A percentile compares a stretch with the other conserved stretches of the same genome.
These are phyloP conservation scores for Emmelina monodactyla DNA, from an alignment of 2,888 invertebrate genomes.

Conservation along the genomic window DNA sequence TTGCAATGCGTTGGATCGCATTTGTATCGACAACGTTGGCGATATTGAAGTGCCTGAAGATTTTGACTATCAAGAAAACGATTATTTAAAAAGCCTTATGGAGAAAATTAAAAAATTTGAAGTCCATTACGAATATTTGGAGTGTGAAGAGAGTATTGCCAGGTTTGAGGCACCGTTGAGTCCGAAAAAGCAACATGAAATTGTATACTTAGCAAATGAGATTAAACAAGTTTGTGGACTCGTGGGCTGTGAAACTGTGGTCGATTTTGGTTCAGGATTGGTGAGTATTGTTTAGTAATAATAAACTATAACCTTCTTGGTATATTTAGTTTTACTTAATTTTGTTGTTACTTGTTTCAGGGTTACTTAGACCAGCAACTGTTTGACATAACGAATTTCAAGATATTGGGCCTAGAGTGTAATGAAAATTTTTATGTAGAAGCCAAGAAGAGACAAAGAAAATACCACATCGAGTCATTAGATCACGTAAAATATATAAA, in stretches of 20 bases:
- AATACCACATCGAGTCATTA: conserved; percentile 58
- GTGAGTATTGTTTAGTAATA: conserved; percentile 43
- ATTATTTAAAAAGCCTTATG: conserved; percentile 28
- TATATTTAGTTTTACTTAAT: not conserved
- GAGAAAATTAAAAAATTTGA: conserved; percentile 24
- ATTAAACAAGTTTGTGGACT: conserved; percentile 56
- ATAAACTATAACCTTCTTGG: not conserved
- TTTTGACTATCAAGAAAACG: conserved; percentile 17
- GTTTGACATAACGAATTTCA: conserved; percentile 60
- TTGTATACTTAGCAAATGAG: conserved; percentile 66
- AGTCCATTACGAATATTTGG: conserved; percentile 20
- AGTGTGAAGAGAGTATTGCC: conserved; percentile 15
- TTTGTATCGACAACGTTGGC: conserved; percentile 42
- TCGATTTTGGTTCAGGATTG: conserved; percentile 80
- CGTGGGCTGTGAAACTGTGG: conserved; percentile 54
- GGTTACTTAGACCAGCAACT: conserved; percentile 78
- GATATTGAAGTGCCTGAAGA: conserved; percentile 18
- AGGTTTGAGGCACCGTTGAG: conserved; percentile 46
- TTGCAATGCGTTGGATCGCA: conserved; percentile 55
- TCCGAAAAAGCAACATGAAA: conserved; percentile 76
- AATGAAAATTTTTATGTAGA: conserved; percentile 59
- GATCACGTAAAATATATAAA: conserved; percentile 65
- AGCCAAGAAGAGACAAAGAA: conserved; percentile 65
- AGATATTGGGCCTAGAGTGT: conserved; percentile 74
- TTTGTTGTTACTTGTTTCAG: conserved; percentile 35